Percentiles rank a stretch among this genome's conserved stretches.
Evolutionary conservation across 2,797 vertebrate species (phyloP).

Genomic region (Balearica regulorum): DNA sequence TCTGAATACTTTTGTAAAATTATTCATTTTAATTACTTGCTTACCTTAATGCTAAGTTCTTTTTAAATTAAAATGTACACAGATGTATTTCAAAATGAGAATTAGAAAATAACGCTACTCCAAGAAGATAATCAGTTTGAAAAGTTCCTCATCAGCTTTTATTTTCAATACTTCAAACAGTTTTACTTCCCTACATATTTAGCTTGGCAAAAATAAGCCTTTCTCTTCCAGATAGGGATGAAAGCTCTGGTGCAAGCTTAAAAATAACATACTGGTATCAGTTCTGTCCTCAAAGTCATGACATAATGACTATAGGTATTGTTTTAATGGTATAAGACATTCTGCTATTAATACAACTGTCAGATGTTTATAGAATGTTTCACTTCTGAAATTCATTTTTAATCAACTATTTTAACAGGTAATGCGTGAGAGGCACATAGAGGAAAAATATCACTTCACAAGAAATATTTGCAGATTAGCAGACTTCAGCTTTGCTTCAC

Average conservation of each 20-base stretch:
- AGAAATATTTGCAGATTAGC: neutral
- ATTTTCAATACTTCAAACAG: neutral
- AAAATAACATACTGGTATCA: neutral
- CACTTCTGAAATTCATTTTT: neutral
- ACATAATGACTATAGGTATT: neutral
- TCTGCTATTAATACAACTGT: neutral
- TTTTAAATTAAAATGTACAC: neutral
- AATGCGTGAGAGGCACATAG: neutral
- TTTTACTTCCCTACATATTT: neutral
- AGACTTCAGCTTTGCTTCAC: neutral
- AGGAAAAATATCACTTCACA: neutral
- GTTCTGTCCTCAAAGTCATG: neutral
- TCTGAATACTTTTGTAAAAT: neutral
- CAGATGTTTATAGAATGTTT: neutral
- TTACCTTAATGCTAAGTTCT: neutral
- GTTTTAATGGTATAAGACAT: neutral
- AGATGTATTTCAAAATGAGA: neutral
- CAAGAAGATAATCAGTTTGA: neutral
- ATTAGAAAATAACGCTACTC: neutral
- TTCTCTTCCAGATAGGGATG: neutral
- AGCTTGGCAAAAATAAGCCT: neutral
- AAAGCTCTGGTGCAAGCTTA: neutral
- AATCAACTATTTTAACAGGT: neutral
- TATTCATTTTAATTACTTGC: neutral
- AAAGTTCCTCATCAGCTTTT: neutral